Base-by-base conservation (phyloP, 2,797 vertebrate species). In the Tapera naevia region DNA sequence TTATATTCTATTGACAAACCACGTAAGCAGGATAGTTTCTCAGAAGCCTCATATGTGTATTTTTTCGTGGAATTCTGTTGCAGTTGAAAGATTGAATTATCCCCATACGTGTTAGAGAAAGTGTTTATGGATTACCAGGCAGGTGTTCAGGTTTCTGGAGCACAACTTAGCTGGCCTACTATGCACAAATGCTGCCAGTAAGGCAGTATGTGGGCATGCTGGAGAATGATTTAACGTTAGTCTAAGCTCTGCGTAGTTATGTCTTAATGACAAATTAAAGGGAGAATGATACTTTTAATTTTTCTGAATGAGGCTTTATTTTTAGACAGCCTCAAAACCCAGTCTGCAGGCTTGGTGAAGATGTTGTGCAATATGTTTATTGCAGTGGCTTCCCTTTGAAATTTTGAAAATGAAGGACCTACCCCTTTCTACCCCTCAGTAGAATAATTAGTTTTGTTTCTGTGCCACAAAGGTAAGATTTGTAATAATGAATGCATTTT, bases 1-100 rank as follows among this genome's bases (percentile, higher is more conserved):
- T 98, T 99, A 17, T 99, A 99, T 96, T 99, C 99, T 48, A 99
- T 99, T 4, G 99, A 99, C 96, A 99, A 99, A 96, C 99, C 99
- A 88, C 99, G 99, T 99, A 98, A 84, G 98, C 71, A 11, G 62
- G 61, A 69, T 81, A 58, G 50, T 78, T 78, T 94, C 78, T 94
- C 84, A 48, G 65, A 73, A 66, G 41, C 35, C 13, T 87, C 84
- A 23, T 5, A 5, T 60, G 3, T 64, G 15, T 66, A 5, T 41
- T 57, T 70, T 35, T 60, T n/a, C 28, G 9, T 65, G 45, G n/a
- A 62, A 50, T 64, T 35, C 25, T 88, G 1, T 14, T 75, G 24
- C n/a, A 65, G 5, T 41, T 66, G 12, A 62, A 41, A 27, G 37
- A 33, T 50, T 83, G 24, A 78, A 91, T 88, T 65, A 65, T 30